These are phyloP conservation scores for Gobio gobio DNA, from an alignment of 2,113 vertebrate genomes.

Conservation along the genomic window DNA sequence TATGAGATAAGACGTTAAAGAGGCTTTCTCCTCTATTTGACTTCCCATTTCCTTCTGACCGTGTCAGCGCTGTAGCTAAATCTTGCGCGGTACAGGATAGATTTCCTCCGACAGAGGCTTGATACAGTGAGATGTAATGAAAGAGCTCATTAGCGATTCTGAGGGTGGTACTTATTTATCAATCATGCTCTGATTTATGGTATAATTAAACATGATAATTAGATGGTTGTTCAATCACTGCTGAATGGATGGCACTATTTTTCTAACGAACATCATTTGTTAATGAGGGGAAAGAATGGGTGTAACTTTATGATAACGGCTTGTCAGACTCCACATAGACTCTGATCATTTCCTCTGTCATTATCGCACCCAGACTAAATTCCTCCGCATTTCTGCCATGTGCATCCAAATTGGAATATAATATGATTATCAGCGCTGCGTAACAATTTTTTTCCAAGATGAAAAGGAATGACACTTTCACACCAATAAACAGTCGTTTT, in stretches of 20 bases:
- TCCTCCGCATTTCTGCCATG: background rate
- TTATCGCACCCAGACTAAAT: slow-evolving; percentile 36
- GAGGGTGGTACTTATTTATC: slow-evolving; percentile 52
- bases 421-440: background rate
- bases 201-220: slow-evolving; percentile 58
- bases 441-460: background rate
- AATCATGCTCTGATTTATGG: slow-evolving; percentile 52
- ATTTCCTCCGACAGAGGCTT: slow-evolving; percentile 37
- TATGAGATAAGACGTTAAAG: background rate
- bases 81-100: background rate
- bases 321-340: slow-evolving; percentile 46
- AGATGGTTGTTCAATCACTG: slow-evolving; percentile 56
- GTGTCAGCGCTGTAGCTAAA: slow-evolving; percentile 14
- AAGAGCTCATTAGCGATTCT: slow-evolving; percentile 51
- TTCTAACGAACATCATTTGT: slow-evolving; percentile 56
- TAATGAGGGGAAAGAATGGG: slow-evolving; percentile 57
- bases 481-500: background rate
- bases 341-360: slow-evolving; percentile 38
- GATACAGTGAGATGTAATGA: slow-evolving; percentile 35
- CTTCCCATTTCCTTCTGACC: background rate
- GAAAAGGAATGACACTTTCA: background rate
- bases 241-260: slow-evolving; percentile 54
- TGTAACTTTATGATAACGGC: slow-evolving; percentile 52
- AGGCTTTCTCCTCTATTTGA: background rate
- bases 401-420: background rate